Evolutionary conservation across 2,888 invertebrate species (phyloP).

Genomic region (Chouioia cunea): DNA sequence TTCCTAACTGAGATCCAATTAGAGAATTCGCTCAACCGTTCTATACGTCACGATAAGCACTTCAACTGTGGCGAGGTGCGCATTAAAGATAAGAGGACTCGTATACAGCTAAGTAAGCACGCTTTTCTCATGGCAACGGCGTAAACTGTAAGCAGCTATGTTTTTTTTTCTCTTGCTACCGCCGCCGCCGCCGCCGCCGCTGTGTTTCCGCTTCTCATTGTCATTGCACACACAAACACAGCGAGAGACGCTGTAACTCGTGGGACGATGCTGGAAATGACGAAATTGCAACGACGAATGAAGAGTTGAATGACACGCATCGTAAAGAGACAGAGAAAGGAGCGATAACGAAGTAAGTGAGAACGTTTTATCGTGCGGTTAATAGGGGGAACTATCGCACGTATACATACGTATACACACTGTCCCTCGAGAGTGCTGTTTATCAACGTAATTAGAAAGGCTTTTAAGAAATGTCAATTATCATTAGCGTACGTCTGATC

Average conservation of each 20-base stretch:
- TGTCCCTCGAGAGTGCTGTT: too few relatives aligned
- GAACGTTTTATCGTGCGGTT: constrained; percentile 35
- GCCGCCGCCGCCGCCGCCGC: background rate
- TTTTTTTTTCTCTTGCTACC: constrained; percentile 1
- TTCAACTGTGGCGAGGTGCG: background rate
- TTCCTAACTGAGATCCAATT: too few relatives aligned
- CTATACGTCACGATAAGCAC: too few relatives aligned
- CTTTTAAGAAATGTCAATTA: too few relatives aligned
- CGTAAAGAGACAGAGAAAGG: background rate
- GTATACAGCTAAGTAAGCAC: background rate
- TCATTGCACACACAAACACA: constrained; percentile 19
- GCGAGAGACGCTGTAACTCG: background rate
- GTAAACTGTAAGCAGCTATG: constrained; percentile 6
- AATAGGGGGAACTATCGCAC: constrained; percentile 37
- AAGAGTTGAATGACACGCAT: constrained; percentile 40
- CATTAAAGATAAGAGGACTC: constrained; percentile 11
- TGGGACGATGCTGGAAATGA: constrained; percentile 27
- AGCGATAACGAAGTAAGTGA: constrained; percentile 39
- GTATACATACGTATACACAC: too few relatives aligned
- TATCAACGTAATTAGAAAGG: too few relatives aligned
- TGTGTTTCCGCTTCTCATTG: constrained; percentile 40
- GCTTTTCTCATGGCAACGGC: constrained; percentile 7
- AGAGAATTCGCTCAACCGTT: too few relatives aligned
- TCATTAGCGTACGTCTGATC: too few relatives aligned
- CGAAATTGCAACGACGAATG: constrained; percentile 20